Evolutionary conservation across 2,888 invertebrate genomes (phyloP).

Genomic region (Acrobasis consociella): DNA sequence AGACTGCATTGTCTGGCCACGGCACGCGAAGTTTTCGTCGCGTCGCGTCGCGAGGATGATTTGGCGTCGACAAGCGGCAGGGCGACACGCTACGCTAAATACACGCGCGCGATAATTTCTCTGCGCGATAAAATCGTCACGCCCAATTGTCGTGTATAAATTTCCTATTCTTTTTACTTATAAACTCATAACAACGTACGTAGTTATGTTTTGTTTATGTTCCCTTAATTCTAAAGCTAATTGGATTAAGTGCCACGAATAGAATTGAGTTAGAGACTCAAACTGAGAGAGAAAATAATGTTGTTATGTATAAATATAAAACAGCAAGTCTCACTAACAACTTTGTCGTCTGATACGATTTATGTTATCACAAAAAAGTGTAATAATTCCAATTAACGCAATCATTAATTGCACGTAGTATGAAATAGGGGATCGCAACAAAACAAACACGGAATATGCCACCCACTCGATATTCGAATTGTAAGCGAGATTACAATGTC

Average conservation of each 20-base stretch:
- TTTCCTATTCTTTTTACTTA: slow-evolving; percentile 5
- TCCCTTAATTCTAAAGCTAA: too few relatives aligned
- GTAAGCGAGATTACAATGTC: slow-evolving; percentile 50
- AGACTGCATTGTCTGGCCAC: slow-evolving; percentile 2
- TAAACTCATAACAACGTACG: not conserved
- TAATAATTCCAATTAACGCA: slow-evolving; percentile 11
- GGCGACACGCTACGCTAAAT: slow-evolving; percentile 34
- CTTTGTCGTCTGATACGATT: not conserved
- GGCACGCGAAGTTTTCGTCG: slow-evolving; percentile 10
- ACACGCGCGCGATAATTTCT: slow-evolving; percentile 24
- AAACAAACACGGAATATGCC: slow-evolving; percentile 30
- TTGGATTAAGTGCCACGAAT: too few relatives aligned
- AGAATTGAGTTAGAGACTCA: too few relatives aligned
- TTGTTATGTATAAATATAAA: too few relatives aligned
- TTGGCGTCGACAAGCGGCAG: slow-evolving; percentile 23
- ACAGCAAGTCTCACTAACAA: not conserved
- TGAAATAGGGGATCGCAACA: slow-evolving; percentile 28
- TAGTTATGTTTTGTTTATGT: too few relatives aligned
- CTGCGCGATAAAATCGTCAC: slow-evolving; percentile 30
- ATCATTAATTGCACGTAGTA: slow-evolving; percentile 3
- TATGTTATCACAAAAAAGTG: not conserved
- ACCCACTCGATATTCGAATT: slow-evolving; percentile 39
- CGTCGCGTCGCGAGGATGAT: slow-evolving; percentile 9
- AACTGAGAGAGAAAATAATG: not conserved
- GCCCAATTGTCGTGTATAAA: slow-evolving; percentile 32